Percentiles rank a stretch among this genome's conserved stretches.
Conservation (phyloP, 2,888 invertebrate species). For the Glyphotaelius pellucidus region DNA sequence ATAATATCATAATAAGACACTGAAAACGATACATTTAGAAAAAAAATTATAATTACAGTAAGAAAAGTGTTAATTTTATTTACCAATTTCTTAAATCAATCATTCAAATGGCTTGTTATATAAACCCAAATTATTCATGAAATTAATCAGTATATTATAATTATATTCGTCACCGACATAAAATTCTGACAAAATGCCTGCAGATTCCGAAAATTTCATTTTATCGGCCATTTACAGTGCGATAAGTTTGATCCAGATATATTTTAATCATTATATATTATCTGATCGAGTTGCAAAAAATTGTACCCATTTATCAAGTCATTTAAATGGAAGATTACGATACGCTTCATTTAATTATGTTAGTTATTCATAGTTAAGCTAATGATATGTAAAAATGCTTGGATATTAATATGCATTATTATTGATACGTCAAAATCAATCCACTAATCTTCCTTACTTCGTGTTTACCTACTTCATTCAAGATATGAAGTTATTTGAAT, state of each 20-base stretch:
- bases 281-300: background rate
- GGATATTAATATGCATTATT: no score
- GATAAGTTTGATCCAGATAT: background rate
- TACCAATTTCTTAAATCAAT: no score
- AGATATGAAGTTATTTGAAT: no score
- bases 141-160: background rate
- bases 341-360: background rate
- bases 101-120: no score
- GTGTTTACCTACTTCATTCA: no score
- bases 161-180: background rate
- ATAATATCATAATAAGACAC: no score
- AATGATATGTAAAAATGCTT: background rate
- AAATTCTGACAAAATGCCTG: background rate
- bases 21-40: no score
- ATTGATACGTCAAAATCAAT: background rate
- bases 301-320: background rate
- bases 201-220: background rate
- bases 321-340: background rate
- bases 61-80: no score
- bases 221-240: background rate
- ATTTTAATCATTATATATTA: background rate
- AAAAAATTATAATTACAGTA: no score
- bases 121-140: no score
- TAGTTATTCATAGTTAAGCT: background rate
- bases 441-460: background rate